A percentile compares a stretch with the other conserved stretches of the same genome.
phyloP scores from a whole-genome alignment of 2,113 vertebrate genomes.

The Zapornia atra region DNA sequence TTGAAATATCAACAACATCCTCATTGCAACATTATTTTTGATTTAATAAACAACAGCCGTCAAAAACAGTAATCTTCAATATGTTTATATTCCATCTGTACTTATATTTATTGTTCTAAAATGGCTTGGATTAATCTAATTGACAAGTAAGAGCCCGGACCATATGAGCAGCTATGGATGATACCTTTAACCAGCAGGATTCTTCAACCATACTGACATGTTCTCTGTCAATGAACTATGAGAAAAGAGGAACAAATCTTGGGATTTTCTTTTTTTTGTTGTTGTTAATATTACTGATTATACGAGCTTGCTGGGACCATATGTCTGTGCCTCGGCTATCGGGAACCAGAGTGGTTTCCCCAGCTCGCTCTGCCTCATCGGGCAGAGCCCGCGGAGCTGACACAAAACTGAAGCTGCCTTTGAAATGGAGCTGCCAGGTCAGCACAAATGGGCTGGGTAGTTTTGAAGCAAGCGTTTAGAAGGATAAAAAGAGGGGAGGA shows the following conservation, averaged over 20 bases:
- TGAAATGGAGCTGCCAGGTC: background rate
- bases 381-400: background rate
- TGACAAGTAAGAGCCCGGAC: slow-evolving; percentile 54
- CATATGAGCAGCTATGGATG: slow-evolving; percentile 56
- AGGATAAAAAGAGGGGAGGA: background rate
- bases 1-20: slow-evolving; percentile 38
- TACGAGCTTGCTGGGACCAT: slow-evolving; percentile 2
- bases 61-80: slow-evolving; percentile 30
- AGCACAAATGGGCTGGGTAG: slow-evolving; percentile 6
- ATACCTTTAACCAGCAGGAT: slow-evolving; percentile 59
- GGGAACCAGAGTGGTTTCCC: background rate
- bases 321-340: background rate
- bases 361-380: background rate
- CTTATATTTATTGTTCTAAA: slow-evolving; percentile 66
- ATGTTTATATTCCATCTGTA: slow-evolving; percentile 63
- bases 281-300: background rate
- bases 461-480: background rate
- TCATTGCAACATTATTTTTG: background rate
- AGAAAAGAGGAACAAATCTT: background rate
- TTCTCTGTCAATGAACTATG: slow-evolving; percentile 22
- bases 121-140: slow-evolving; percentile 49
- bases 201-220: background rate
- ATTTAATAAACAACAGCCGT: slow-evolving; percentile 46
- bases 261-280: background rate
- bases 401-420: background rate